Base-by-base conservation (phyloP, 2,797 vertebrate genomes). In the Myotis pilosus region DNA sequence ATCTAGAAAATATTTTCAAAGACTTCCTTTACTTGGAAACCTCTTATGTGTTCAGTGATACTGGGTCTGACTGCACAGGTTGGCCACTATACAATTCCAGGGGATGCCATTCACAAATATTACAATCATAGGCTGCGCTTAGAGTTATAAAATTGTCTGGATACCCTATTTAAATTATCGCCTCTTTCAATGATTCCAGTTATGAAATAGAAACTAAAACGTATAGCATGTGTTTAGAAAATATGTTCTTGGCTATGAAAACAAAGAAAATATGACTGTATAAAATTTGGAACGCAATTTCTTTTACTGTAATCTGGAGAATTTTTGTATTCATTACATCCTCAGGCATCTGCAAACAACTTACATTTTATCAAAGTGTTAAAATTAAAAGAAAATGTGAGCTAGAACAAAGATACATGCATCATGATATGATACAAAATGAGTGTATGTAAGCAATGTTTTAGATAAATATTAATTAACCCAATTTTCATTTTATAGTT, bases 321-420 rank as follows among this genome's bases (percentile, higher is more conserved):
- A 33, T 22, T 53, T 84, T 75, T 79, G 78, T 23, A 57, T 36
- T 82, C 15, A 62, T 66, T 69, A 41, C 66, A 19, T 71, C n/a
- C 36, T 11, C 38, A 75, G 53, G 38, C 16, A 71, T 90, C 86
- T 80, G 3, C 20, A 95, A 66, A 5, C 55, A 51, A 28, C 51
- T 95, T 55, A 91, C 64, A 92, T n/a, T 81, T 90, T 38, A 75
- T 62, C 4, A 0, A 60, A 47, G 17, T 74, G 20, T 22, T 79
- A 71, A 81, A 69, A 79, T 23, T 92, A 74, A 85, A 84, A 90
- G 57, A 47, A 87, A 89, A 78, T 88, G 36, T 55, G 30, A 85
- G 49, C 13, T 62, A 38, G 3, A 60, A 4, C 5, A 66, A 71
- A 60, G 10, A 38, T 86, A n/a, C 13, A 68, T 76, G 51, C 7